Evolutionary conservation across 2,888 invertebrate species (phyloP).

Genomic region (Tachystola acroxantha): DNA sequence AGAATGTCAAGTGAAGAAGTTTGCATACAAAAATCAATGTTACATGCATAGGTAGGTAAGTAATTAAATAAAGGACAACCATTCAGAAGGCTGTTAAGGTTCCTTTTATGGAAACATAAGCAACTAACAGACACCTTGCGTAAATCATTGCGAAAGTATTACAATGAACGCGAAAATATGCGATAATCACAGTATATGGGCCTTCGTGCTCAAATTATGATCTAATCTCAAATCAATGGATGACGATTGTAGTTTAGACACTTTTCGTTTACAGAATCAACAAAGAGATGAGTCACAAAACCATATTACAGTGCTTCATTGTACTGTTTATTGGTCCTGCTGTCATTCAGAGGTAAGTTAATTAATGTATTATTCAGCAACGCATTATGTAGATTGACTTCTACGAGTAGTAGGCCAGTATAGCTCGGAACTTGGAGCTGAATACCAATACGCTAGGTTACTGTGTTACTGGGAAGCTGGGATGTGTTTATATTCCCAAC

Average conservation of each 20-base stretch:
- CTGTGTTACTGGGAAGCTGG: slow-evolving; percentile 6
- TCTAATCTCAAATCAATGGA: slow-evolving; percentile 1
- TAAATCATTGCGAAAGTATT: too few relatives aligned
- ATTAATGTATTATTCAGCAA: slow-evolving; percentile 2
- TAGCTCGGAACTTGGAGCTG: neutral
- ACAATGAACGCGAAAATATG: too few relatives aligned
- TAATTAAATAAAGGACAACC: too few relatives aligned
- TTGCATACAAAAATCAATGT: too few relatives aligned
- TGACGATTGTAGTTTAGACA: neutral
- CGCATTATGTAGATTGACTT: slow-evolving; percentile 1
- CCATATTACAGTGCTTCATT: slow-evolving; percentile 34
- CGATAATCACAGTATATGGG: too few relatives aligned
- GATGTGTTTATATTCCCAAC: slow-evolving; percentile 1
- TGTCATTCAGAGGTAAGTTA: slow-evolving; percentile 53
- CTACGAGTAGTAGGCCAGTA: too few relatives aligned
- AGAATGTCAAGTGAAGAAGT: too few relatives aligned
- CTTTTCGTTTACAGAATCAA: slow-evolving; percentile 54
- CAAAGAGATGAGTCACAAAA: slow-evolving; percentile 43
- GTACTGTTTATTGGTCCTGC: slow-evolving; percentile 39
- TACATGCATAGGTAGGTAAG: too few relatives aligned
- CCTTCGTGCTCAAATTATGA: too few relatives aligned
- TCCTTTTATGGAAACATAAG: slow-evolving; percentile 28
- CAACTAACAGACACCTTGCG: too few relatives aligned
- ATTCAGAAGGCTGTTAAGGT: slow-evolving; percentile 34
- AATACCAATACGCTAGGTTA: slow-evolving; percentile 3